Base-by-base conservation (phyloP, 2,113 vertebrate species). In the Mirounga angustirostris region DNA sequence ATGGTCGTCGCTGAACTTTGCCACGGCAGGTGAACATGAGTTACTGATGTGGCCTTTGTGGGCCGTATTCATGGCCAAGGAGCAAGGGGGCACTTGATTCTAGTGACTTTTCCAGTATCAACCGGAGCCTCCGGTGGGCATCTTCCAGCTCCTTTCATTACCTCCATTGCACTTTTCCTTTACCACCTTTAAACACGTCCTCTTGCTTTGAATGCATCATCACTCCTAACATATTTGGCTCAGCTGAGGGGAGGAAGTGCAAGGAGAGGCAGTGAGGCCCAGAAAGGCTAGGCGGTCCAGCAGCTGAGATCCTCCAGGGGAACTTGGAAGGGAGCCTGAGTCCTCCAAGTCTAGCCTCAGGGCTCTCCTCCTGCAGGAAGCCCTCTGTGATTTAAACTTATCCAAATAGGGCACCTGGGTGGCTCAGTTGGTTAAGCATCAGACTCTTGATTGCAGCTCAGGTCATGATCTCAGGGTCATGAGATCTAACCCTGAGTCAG, bases 21-120 rank as follows among this genome's bases (percentile, higher is more conserved):
- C n/a, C 58, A 12, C 0, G 0, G 11, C 52, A 19, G 46, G 80
- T 56, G 59, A 63, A 10, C 0, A 0, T 28, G 30, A 59, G 40
- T 0, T 0, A 8, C 9, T 0, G 46, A 43, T 3, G 10, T 43
- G 71, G n/a, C 54, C 0, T 24, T 0, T 2, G 1, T 6, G 2
- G 30, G 50, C 50, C 22, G 28, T 3, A 7, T 2, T 63, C n/a
- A 15, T 2, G 56, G 16, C 30, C 1, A 4, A 19, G 65, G 52
- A n/a, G 24, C 65, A 6, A 16, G 1, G 7, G 50, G 79, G 4
- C 6, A 5, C 22, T 50, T 30, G 46, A 1, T 50, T 24, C 33
- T 0, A 0, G 7, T 2, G 82, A 78, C 79, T 33, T 43, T 65
- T 36, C 69, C 61, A 3, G 26, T 8, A 40, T 8, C 22, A 40